Percentiles rank a stretch among this genome's conserved stretches.
phyloP scores from a whole-genome alignment of 2,797 vertebrate genomes.

The Enteromius paludinosus region DNA sequence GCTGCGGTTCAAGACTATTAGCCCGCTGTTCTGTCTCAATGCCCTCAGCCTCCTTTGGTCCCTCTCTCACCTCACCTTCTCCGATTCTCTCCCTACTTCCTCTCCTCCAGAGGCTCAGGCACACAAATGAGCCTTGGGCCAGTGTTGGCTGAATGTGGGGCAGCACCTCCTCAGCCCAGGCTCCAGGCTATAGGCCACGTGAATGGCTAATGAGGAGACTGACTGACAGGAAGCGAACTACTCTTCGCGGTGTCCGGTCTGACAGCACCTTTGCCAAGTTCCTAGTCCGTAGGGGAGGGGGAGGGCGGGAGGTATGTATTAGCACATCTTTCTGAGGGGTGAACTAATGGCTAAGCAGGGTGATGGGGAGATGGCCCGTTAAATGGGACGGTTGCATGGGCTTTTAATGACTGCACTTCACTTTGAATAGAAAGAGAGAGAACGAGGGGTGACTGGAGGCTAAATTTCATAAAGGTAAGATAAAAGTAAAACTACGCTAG shows the following conservation, averaged over 20 bases:
- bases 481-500: not conserved
- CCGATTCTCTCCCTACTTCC: conserved; percentile 59
- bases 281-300: conserved; percentile 42
- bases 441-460: not conserved
- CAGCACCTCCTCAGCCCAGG: conserved; percentile 66
- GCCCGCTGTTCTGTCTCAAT: conserved; percentile 59
- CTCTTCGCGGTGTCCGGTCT: not conserved
- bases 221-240: conserved; percentile 29
- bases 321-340: conserved; percentile 24
- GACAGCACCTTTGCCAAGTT: conserved; percentile 44
- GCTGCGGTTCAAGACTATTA: conserved; percentile 66
- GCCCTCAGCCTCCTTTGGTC: conserved; percentile 42
- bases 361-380: conserved; percentile 26
- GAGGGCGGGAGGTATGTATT: conserved; percentile 35
- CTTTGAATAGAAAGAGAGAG: conserved; percentile 29
- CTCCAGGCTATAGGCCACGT: conserved; percentile 59
- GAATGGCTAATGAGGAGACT: conserved; percentile 44
- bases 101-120: conserved; percentile 69
- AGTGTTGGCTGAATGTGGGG: conserved; percentile 73
- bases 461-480: not conserved
- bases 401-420: conserved; percentile 36
- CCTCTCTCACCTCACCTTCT: conserved; percentile 52
- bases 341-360: conserved; percentile 39
- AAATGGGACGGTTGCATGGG: conserved; percentile 29
- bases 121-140: conserved; percentile 74